Percentiles rank a stretch among this genome's conserved stretches.
Evolutionary conservation across 2,888 invertebrate species (phyloP).

Genomic region (Eupithecia inturbata): DNA sequence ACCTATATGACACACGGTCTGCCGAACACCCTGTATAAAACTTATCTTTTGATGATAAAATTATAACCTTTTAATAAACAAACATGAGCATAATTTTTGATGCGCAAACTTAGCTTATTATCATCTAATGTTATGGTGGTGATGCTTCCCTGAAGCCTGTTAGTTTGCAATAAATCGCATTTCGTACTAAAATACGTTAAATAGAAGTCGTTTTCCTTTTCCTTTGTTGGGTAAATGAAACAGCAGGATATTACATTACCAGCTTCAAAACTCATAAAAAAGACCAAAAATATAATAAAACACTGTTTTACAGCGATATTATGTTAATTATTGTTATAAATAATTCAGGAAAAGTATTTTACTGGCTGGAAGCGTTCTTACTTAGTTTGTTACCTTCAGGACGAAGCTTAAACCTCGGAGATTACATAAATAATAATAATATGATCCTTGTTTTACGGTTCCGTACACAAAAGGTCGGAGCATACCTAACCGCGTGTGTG

Average conservation of each 20-base stretch:
- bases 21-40: too few species aligned
- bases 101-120: too few species aligned
- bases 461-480: slow-evolving; percentile 4
- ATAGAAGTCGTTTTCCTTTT: slow-evolving; percentile 1
- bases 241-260: background rate
- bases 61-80: too few species aligned
- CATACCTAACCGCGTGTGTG: background rate
- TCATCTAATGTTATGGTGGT: too few species aligned
- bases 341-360: slow-evolving; percentile 6
- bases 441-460: background rate
- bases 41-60: too few species aligned
- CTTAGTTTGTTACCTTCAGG: background rate
- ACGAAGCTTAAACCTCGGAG: background rate
- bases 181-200: background rate
- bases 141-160: background rate
- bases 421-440: too few species aligned
- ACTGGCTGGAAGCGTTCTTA: background rate
- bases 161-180: background rate
- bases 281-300: slow-evolving; percentile 9
- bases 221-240: slow-evolving; percentile 6
- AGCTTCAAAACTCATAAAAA: slow-evolving; percentile 4
- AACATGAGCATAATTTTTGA: too few species aligned
- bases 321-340: slow-evolving; percentile 4
- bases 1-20: too few species aligned
- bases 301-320: background rate